Conservation (phyloP, 2,888 invertebrate genomes). For the Blastobasis lacticolella region DNA sequence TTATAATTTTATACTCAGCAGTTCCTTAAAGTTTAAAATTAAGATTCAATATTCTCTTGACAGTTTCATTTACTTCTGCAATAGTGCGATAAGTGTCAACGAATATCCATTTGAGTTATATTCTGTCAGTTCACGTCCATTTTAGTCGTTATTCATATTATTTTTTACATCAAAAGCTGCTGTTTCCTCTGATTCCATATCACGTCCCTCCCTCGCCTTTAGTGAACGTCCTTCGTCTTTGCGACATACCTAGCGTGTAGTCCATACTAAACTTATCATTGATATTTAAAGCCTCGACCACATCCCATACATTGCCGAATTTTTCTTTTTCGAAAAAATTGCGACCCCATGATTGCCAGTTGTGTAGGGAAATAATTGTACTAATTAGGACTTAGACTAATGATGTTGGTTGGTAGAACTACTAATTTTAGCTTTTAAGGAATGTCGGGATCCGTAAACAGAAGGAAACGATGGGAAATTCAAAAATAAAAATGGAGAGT, state of each 20-base stretch:
- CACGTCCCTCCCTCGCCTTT: neutral
- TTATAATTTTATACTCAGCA: constrained; percentile 72
- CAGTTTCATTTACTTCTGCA: constrained; percentile 21
- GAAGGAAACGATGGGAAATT: constrained; percentile 26
- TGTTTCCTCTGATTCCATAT: constrained; percentile 18
- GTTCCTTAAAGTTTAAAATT: constrained; percentile 60
- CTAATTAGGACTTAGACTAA: constrained; percentile 46
- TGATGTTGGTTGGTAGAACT: constrained; percentile 58
- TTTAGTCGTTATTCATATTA: constrained; percentile 14
- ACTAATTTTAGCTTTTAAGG: constrained; percentile 43
- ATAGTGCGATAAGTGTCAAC: constrained; percentile 14
- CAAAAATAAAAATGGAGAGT: constrained; percentile 23
- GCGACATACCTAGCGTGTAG: constrained; percentile 7
- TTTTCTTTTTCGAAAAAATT: constrained; percentile 29
- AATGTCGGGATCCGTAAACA: constrained; percentile 50
- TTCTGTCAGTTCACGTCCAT: constrained; percentile 18
- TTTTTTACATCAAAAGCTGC: constrained; percentile 30
- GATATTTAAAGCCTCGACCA: constrained; percentile 63
- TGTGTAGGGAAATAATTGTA: constrained; percentile 57
- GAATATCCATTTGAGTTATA: constrained; percentile 6
- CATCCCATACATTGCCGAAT: constrained; percentile 39
- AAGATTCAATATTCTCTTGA: constrained; percentile 34
- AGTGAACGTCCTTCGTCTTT: neutral
- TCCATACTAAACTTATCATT: constrained; percentile 46
- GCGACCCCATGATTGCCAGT: constrained; percentile 46